Base-by-base conservation (phyloP, 2,797 vertebrate species). In the Euthynnus affinis region DNA sequence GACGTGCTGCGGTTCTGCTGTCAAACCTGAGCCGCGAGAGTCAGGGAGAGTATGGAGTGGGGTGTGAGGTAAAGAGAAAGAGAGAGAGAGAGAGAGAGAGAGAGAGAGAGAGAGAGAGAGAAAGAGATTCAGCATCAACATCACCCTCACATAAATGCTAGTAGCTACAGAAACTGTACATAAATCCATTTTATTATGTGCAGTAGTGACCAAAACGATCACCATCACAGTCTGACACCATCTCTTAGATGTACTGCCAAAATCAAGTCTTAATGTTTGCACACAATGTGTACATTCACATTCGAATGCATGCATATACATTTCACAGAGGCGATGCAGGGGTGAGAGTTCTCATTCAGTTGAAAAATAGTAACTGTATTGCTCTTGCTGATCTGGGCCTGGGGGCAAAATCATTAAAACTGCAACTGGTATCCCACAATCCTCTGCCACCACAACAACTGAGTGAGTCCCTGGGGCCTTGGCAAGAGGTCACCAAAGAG, bases 361-460 rank as follows among this genome's bases (percentile, higher is more conserved):
- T 84, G 67, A 75, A 87, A 86, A 87, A 84, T 74, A 17, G 66
- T 74, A 78, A 88, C 52, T 80, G 58, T 81, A 79, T 87, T 87
- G 91, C 84, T 81, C 68, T 69, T 76, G 81, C 78, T 89, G 81
- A 88, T 90, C 82, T 78, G 70, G 60, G 86, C 91, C 88, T 65
- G 22, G 55, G 84, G 92, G 83, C 69, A 88, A 91, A 91, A 91
- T 92, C 90, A 89, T 92, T 94, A 90, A 92, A 89, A 89, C 59
- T 86, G 78, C 91, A 93, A 86, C 90, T 89, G 88, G 81, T 66
- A 86, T 86, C 84, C 77, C 75, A 79, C 82, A 85, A 87, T 84
- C 78, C 85, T 81, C 80, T 83, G 81, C 83, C 83, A 88, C 81
- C 85, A 73, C 81, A 89, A 81, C 80, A 91, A 88, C 80, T 81